phyloP scores from a whole-genome alignment of 1,140 invertebrate genomes.

The Plectrocnemia conspersa region DNA sequence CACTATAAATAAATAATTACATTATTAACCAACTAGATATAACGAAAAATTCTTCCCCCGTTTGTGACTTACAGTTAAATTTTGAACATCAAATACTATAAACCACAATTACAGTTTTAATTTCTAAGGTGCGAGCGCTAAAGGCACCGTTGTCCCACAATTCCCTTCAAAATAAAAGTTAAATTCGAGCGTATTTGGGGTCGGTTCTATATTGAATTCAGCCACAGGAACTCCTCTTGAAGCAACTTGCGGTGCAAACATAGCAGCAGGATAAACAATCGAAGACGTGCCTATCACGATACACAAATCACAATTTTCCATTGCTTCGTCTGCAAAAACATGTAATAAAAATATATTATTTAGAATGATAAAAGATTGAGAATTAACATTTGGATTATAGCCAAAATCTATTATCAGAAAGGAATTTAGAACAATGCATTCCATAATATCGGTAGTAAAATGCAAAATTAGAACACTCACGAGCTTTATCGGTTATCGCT shows the following conservation, averaged over 20 bases:
- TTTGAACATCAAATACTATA: too few relatives aligned
- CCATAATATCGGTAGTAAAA: conserved; percentile 14
- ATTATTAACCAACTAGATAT: too few relatives aligned
- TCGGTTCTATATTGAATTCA: conserved; percentile 84
- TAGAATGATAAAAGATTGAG: neutral
- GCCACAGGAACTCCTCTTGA: conserved; percentile 74
- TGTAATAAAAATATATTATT: conserved; percentile 32
- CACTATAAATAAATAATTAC: too few relatives aligned
- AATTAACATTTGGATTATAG: neutral
- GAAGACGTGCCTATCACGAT: conserved; percentile 84
- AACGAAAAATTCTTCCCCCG: too few relatives aligned
- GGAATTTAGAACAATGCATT: conserved; percentile 6
- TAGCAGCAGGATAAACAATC: conserved; percentile 88
- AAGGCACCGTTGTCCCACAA: conserved; percentile 66
- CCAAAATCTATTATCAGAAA: too few relatives aligned
- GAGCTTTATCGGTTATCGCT: conserved; percentile 58
- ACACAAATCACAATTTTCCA: conserved; percentile 75
- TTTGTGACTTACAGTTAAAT: too few relatives aligned
- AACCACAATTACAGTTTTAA: too few relatives aligned
- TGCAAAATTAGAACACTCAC: too few relatives aligned
- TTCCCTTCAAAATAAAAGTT: conserved; percentile 74
- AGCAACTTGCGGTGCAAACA: conserved; percentile 80
- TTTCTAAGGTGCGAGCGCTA: conserved; percentile 52
- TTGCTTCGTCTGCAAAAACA: conserved; percentile 54
- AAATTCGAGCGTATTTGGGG: conserved; percentile 65